Base-by-base conservation (phyloP, 2,113 vertebrate genomes). In the Erinaceus europaeus region DNA sequence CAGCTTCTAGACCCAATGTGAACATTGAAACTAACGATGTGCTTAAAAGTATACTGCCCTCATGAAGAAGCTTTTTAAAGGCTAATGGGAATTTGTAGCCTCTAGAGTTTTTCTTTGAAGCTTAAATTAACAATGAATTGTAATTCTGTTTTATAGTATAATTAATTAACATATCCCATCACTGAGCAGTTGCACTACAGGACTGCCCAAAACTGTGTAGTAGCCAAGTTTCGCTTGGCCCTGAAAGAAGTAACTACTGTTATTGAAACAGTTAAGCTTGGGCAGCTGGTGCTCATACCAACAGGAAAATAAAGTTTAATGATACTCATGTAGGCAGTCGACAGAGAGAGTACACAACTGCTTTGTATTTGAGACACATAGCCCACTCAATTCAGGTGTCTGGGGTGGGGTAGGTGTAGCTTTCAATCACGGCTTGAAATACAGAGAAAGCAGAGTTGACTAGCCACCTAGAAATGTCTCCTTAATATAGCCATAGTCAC, bases 51-150 rank as follows among this genome's bases (percentile, higher is more conserved):
- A 90, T 95, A 94, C 75, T 95, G 93, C 92, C 82, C 94, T 95
- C 94, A 93, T 96, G 89, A 93, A 94, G 85, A 92, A 91, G 67
- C 92, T 92, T 96, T 94, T 96, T 95, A 96, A 93, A 96, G 87
- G 90, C 79, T 93, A 95, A 94, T 90, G 91, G 90, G 84, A 87
- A 93, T 93, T 95, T 95, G 94, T 94, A 94, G 91, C 89, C 87
- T 89, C 93, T 93, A 94, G 92, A 92, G 84, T 93, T 91, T 94
- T 92, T 92, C 94, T 96, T 95, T 94, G 89, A 96, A 93, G 84
- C 94, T 82, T 92, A 95, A 95, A 96, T 95, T 94, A 94, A 94
- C 95, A 95, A 95, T 95, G 95, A 95, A 96, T 96, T 94, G 95
- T 96, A 96, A 95, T 94, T 96, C 93, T 96, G 77, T 94, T 96